These are phyloP conservation scores for Allygus modestus DNA, from an alignment of 2,888 invertebrate genomes.

Conservation along the genomic window DNA sequence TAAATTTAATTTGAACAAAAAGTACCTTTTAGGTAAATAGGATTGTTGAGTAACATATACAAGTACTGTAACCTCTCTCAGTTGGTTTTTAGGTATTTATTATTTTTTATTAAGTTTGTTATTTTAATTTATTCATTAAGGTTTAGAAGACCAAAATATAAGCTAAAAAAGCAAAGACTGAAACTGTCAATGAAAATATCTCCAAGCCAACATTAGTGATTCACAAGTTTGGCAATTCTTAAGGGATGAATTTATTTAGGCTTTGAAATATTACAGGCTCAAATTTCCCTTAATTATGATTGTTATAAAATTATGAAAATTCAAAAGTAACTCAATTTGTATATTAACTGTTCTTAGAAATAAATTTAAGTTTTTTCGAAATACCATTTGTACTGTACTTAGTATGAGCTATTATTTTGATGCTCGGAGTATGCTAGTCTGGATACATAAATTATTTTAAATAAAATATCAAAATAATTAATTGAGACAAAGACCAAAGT, in stretches of 20 bases:
- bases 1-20: not conserved
- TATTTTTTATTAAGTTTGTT: not conserved
- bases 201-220: not conserved
- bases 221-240: no score
- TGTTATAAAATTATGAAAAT: no score
- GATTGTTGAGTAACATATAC: not conserved
- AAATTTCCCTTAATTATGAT: no score
- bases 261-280: not conserved
- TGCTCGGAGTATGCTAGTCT: no score
- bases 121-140: constrained; percentile 2
- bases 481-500: no score
- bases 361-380: no score
- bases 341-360: no score
- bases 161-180: constrained; percentile 15
- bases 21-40: not conserved
- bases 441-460: no score
- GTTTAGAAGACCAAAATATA: constrained; percentile 17
- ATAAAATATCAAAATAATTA: no score
- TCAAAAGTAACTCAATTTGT: no score
- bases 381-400: no score
- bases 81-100: not conserved
- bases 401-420: no score
- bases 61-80: not conserved
- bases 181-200: not conserved
- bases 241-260: not conserved